Evolutionary conservation across 30 jellyfish, hydroid and myxozoan species (phyloP).

Genomic region (Turritopsis rubra): DNA sequence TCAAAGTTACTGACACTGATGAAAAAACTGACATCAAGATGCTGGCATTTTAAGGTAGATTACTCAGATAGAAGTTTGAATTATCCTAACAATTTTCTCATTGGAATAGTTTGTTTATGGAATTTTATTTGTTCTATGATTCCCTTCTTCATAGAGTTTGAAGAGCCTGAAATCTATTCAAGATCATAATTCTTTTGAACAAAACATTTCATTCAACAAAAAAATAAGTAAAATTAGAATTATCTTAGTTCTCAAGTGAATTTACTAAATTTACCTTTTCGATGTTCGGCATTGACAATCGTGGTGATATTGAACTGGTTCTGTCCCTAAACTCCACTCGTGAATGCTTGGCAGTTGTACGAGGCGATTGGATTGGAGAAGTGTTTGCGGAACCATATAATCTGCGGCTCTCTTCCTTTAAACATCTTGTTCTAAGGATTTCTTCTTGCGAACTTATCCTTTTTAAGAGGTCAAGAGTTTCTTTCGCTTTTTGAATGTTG

Average conservation of each 20-base stretch:
- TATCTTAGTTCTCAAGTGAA: not conserved
- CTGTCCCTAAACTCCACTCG: conserved; percentile 21
- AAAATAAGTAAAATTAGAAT: not conserved
- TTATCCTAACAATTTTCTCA: too few relatives aligned
- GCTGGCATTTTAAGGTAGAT: too few relatives aligned
- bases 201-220: not conserved
- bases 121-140: too few relatives aligned
- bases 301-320: conserved; percentile 12
- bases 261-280: conserved; percentile 25
- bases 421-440: not conserved
- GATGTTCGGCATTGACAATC: conserved; percentile 19
- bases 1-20: too few relatives aligned
- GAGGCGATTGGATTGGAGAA: conserved; percentile 13
- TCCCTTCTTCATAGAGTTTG: too few relatives aligned
- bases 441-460: not conserved
- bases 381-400: conserved; percentile 19
- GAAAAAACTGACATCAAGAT: too few relatives aligned
- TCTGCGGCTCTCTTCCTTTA: not conserved
- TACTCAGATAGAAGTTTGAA: too few relatives aligned
- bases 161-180: too few relatives aligned
- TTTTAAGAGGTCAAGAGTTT: not conserved
- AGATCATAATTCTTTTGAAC: too few relatives aligned
- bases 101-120: too few relatives aligned
- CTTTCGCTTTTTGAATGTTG: conserved; percentile 13
- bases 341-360: not conserved